Percentiles rank a stretch among this genome's conserved stretches.
Conservation (phyloP, 2,797 vertebrate genomes). For the Columba guinea region DNA sequence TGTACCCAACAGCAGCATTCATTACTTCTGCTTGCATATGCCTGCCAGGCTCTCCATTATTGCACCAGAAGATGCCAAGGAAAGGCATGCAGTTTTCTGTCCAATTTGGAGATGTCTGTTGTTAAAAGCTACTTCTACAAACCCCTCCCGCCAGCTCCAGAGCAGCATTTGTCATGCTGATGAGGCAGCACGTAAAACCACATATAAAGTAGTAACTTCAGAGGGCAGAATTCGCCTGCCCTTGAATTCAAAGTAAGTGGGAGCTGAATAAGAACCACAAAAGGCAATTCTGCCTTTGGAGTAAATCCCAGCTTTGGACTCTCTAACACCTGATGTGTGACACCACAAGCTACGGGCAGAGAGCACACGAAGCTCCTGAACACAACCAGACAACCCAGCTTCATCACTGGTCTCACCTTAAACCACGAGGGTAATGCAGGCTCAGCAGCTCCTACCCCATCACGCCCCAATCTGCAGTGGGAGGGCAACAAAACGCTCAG, state of each 20-base stretch:
- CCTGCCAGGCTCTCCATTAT: neutral
- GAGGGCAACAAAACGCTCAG: neutral
- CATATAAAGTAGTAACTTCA: neutral
- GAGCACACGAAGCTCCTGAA: neutral
- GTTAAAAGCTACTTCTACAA: neutral
- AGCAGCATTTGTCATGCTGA: slow-evolving; percentile 7
- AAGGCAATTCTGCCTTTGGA: neutral
- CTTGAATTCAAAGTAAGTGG: neutral
- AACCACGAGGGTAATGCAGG: neutral
- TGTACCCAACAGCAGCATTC: neutral
- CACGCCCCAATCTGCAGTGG: neutral
- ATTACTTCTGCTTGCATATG: neutral
- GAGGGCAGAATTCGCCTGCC: neutral
- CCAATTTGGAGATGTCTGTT: neutral
- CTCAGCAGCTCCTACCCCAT: neutral
- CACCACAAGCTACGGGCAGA: neutral
- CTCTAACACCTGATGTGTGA: neutral
- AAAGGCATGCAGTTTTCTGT: neutral
- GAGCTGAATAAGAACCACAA: slow-evolving; percentile 15
- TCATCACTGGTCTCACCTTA: neutral
- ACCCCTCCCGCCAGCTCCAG: slow-evolving; percentile 13
- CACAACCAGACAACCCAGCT: neutral
- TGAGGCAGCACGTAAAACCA: slow-evolving; percentile 1
- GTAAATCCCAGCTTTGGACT: neutral
- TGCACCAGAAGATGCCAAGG: neutral